Conservation (phyloP, 2,888 invertebrate genomes). For the Taphrorychus bicolor region DNA sequence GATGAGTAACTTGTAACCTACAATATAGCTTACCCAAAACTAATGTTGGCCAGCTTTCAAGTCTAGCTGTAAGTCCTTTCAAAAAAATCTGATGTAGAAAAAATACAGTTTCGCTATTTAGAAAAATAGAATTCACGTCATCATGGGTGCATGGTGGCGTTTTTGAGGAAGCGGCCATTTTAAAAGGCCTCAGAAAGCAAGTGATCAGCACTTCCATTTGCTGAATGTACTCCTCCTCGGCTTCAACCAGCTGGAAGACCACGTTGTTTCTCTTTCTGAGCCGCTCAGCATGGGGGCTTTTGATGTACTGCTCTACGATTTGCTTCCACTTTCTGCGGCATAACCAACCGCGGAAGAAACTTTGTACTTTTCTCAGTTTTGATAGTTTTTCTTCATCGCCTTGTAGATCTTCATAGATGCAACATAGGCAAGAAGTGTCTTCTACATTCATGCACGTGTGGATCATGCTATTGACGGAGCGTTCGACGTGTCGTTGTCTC, state of each 20-base stretch:
- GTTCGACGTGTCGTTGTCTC: constrained; percentile 74
- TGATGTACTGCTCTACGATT: constrained; percentile 93
- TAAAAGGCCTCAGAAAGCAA: constrained; percentile 87
- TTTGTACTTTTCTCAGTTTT: constrained; percentile 86
- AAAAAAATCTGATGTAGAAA: constrained; percentile 94
- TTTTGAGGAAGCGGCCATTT: constrained; percentile 94
- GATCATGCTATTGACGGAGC: constrained; percentile 18
- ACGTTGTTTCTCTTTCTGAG: constrained; percentile 91
- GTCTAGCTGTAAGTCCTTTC: constrained; percentile 87
- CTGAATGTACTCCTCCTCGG: constrained; percentile 91
- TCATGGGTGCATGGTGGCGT: constrained; percentile 92
- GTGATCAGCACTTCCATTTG: constrained; percentile 86
- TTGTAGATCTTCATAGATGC: constrained; percentile 31
- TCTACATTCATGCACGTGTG: constrained; percentile 28
- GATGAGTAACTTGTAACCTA: too few relatives aligned
- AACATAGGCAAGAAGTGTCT: constrained; percentile 25
- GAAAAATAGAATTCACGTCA: constrained; percentile 92
- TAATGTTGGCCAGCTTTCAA: constrained; percentile 94
- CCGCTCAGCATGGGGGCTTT: constrained; percentile 92
- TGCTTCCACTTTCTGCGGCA: constrained; percentile 93
- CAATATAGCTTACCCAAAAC: constrained; percentile 89
- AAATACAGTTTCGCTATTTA: constrained; percentile 90
- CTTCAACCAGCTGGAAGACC: constrained; percentile 91
- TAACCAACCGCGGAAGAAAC: constrained; percentile 93
- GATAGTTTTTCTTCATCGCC: constrained; percentile 67